phyloP scores from a whole-genome alignment of 2,113 vertebrate species.

The Equus przewalskii region DNA sequence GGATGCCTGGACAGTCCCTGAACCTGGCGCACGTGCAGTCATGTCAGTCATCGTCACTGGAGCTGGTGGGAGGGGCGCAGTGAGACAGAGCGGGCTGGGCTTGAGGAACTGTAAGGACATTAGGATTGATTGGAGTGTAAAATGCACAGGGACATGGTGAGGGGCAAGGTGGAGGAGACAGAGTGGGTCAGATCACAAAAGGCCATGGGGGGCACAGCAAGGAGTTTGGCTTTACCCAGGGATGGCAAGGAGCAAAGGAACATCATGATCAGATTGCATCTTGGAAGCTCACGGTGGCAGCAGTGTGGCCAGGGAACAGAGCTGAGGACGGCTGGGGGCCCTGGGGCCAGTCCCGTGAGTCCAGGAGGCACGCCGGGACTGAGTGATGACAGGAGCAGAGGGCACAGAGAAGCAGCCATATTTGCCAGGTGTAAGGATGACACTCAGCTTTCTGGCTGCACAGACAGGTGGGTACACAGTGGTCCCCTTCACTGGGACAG shows the following conservation, averaged over 20 bases:
- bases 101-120: fast-evolving
- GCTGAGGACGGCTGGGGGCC: fast-evolving
- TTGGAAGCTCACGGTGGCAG: background rate
- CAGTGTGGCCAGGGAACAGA: too few species aligned
- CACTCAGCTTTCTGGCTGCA: background rate
- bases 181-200: background rate
- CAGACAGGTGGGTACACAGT: fast-evolving
- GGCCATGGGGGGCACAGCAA: background rate
- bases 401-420: fast-evolving
- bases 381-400: background rate
- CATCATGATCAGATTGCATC: background rate
- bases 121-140: background rate
- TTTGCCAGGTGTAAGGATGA: background rate
- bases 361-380: fast-evolving
- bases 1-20: background rate
- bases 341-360: background rate
- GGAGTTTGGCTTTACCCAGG: background rate
- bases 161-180: too few species aligned
- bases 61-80: background rate
- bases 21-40: too few species aligned
- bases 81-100: fast-evolving
- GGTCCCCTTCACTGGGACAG: too few species aligned
- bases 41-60: too few species aligned
- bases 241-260: background rate
- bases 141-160: fast-evolving